Evolutionary conservation across 2,113 vertebrate species (phyloP).

Genomic region (Plecturocebus donacophilus): DNA sequence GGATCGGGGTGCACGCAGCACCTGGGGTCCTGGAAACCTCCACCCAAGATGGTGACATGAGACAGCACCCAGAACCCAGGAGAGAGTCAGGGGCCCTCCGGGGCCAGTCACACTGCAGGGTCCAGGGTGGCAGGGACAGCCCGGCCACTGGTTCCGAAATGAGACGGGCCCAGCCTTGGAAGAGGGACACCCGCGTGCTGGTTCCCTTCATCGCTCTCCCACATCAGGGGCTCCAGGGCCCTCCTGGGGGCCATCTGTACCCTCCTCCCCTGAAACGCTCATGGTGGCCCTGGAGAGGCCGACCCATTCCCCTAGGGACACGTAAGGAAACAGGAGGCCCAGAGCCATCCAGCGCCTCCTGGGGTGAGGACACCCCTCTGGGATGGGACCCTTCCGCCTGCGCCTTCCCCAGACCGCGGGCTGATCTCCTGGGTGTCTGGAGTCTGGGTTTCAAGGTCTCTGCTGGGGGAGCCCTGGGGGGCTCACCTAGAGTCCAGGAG

Average conservation of each 20-base stretch:
- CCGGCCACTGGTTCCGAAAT: neutral
- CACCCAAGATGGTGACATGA: neutral
- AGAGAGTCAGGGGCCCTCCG: neutral
- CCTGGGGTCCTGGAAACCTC: too few species aligned
- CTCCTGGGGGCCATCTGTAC: neutral
- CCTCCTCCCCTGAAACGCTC: neutral
- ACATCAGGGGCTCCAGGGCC: neutral
- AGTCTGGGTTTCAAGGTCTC: neutral
- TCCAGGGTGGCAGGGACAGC: neutral
- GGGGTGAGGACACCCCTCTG: neutral
- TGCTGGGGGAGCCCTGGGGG: neutral
- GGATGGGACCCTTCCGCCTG: neutral
- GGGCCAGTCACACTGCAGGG: neutral
- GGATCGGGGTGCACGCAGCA: neutral
- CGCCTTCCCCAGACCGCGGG: neutral
- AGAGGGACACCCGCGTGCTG: accelerated
- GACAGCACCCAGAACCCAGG: neutral
- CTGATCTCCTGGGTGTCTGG: neutral
- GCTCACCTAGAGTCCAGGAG: neutral
- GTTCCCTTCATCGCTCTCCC: neutral
- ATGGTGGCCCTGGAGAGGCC: neutral
- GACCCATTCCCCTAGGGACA: neutral
- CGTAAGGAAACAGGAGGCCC: neutral
- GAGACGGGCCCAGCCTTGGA: neutral
- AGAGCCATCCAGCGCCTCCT: neutral